A percentile compares a stretch with the other conserved stretches of the same genome.
phyloP scores from a whole-genome alignment of 2,888 invertebrate genomes.

The Tinea semifulvella region DNA sequence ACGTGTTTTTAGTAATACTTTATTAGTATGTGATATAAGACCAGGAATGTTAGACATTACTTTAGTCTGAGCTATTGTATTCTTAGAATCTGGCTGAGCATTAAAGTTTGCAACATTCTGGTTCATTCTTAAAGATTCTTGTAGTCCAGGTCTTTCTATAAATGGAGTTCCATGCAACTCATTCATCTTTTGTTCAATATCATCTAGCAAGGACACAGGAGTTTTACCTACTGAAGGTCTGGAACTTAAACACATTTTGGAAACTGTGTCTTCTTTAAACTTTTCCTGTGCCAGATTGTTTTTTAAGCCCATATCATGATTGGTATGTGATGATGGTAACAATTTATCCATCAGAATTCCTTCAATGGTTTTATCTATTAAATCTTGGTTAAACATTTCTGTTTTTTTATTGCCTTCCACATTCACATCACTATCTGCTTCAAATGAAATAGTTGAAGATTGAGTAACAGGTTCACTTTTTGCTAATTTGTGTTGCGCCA shows the following conservation, averaged over 20 bases:
- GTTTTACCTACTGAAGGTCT: not conserved
- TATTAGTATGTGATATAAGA: not conserved
- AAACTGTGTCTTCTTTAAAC: not conserved
- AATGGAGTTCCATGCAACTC: constrained; percentile 55
- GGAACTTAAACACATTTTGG: not conserved
- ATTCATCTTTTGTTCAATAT: constrained; percentile 58
- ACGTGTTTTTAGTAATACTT: constrained; percentile 18
- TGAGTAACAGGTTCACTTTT: constrained; percentile 1
- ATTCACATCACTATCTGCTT: not conserved
- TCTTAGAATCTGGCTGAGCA: too few species aligned
- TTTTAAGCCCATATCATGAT: not conserved
- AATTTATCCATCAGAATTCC: constrained; percentile 32
- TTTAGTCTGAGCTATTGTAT: too few species aligned
- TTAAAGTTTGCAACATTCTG: too few species aligned
- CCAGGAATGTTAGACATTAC: too few species aligned
- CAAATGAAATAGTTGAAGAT: not conserved
- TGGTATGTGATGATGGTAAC: not conserved
- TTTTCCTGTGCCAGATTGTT: not conserved
- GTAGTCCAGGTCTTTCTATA: constrained; percentile 43
- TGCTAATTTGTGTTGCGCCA: too few species aligned
- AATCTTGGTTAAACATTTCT: constrained; percentile 43
- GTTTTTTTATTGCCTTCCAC: constrained; percentile 25
- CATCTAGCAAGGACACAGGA: constrained; percentile 25
- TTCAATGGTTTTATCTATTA: constrained; percentile 57
- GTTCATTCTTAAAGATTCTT: constrained; percentile 28